Conservation (phyloP, 2,113 vertebrate species). For the Pseudorasbora parva region DNA sequence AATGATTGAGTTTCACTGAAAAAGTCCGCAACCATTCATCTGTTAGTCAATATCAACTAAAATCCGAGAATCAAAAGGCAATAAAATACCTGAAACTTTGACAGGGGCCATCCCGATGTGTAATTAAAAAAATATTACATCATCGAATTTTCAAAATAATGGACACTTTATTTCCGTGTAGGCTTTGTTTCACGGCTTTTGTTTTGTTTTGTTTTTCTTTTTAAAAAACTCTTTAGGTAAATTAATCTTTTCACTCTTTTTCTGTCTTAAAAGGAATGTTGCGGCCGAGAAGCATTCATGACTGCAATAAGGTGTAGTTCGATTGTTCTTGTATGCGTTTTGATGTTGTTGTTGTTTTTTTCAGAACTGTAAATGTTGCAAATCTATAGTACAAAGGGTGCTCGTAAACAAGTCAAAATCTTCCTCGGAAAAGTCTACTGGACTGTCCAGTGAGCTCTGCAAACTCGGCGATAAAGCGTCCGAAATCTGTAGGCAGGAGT, state of each 20-base stretch:
- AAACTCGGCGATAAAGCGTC: slow-evolving; percentile 78
- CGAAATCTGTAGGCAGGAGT: slow-evolving; percentile 79
- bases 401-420: slow-evolving; percentile 92
- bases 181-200: slow-evolving; percentile 43
- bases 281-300: slow-evolving; percentile 60
- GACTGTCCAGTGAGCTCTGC: slow-evolving; percentile 83
- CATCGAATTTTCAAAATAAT: slow-evolving; percentile 53
- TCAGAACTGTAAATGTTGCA: slow-evolving; percentile 85
- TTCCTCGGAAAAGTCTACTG: slow-evolving; percentile 89
- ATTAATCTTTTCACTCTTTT: slow-evolving; percentile 33
- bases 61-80: slow-evolving; percentile 51
- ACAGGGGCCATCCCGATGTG: slow-evolving; percentile 63
- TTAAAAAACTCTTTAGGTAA: slow-evolving; percentile 51
- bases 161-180: slow-evolving; percentile 40
- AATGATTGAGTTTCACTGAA: slow-evolving; percentile 76
- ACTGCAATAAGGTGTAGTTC: slow-evolving; percentile 42
- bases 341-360: slow-evolving; percentile 15
- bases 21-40: slow-evolving; percentile 56
- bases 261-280: slow-evolving; percentile 71
- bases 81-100: slow-evolving; percentile 77
- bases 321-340: slow-evolving; percentile 57
- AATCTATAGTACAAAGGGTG: slow-evolving; percentile 90
- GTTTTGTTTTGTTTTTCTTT: slow-evolving; percentile 17
- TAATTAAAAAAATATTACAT: slow-evolving; percentile 61
- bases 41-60: slow-evolving; percentile 48